A percentile compares a stretch with the other conserved stretches of the same genome.
phyloP scores from a whole-genome alignment of 1,140 invertebrate species.

The Tribolium madens region DNA sequence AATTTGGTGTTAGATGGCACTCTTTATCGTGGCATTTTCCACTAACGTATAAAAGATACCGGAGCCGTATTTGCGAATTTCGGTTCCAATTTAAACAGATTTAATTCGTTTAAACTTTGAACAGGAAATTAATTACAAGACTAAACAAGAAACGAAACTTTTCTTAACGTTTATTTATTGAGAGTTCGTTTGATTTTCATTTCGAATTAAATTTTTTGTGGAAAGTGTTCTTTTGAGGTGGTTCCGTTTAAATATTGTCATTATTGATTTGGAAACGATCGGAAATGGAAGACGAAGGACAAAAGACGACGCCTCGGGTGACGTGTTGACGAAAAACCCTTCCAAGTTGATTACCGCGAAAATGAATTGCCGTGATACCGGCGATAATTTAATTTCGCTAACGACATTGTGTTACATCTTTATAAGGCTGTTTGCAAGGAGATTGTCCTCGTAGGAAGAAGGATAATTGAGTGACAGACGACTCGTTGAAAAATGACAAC shows the following conservation, averaged over 20 bases:
- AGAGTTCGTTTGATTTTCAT: constrained; percentile 22
- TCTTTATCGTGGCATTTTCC: background rate
- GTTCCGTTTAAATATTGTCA: constrained; percentile 8
- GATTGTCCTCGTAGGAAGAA: background rate
- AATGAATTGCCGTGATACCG: constrained; percentile 27
- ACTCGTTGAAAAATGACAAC: constrained; percentile 13
- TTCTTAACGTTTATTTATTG: constrained; percentile 2
- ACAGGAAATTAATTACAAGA: background rate
- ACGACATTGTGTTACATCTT: constrained; percentile 29
- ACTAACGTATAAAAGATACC: background rate
- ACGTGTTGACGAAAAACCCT: constrained; percentile 32
- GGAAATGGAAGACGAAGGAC: constrained; percentile 5
- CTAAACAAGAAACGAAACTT: constrained; percentile 14
- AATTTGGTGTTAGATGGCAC: background rate
- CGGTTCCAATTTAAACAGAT: background rate
- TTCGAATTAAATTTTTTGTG: background rate
- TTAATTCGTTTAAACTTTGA: background rate
- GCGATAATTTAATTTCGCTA: constrained; percentile 24
- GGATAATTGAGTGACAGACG: constrained; percentile 34
- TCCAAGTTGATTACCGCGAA: constrained; percentile 20
- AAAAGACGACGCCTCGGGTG: constrained; percentile 2
- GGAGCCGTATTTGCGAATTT: background rate
- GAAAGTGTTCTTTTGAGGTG: background rate
- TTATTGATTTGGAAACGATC: constrained; percentile 10
- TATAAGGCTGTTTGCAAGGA: constrained; percentile 17